Conservation (phyloP, 2,113 vertebrate species). For the Saimiri boliviensis region DNA sequence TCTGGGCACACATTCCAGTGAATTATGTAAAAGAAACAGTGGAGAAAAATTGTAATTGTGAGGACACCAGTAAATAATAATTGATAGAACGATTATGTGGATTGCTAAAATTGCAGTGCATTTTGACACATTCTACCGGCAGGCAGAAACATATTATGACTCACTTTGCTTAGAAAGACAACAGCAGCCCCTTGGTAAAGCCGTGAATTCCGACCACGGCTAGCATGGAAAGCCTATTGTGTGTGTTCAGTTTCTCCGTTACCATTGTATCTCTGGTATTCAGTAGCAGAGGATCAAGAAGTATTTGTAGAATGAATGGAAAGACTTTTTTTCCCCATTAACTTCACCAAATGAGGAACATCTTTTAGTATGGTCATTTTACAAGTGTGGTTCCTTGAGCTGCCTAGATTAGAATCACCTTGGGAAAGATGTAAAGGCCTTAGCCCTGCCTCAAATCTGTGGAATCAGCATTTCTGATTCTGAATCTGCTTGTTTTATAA, state of each 20-base stretch:
- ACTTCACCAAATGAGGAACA: neutral
- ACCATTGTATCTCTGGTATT: neutral
- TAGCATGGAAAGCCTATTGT: neutral
- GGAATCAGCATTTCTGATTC: neutral
- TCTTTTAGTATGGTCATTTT: neutral
- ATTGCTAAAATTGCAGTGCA: neutral
- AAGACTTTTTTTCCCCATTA: neutral
- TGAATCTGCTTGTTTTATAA: neutral
- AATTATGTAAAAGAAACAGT: neutral
- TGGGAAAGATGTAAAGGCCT: neutral
- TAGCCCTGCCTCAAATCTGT: neutral
- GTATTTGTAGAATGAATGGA: neutral
- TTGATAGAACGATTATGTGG: neutral
- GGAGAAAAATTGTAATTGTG: neutral
- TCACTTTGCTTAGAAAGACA: neutral
- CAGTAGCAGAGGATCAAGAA: neutral
- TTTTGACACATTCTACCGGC: neutral
- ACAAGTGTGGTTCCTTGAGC: neutral
- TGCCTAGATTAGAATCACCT: accelerated
- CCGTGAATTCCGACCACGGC: neutral
- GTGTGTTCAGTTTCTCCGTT: neutral
- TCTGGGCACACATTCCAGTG: neutral
- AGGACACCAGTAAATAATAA: neutral
- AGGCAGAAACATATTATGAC: neutral
- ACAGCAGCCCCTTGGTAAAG: neutral